A percentile compares a stretch with the other conserved stretches of the same genome.
Conservation (phyloP, 1,140 invertebrate genomes). For the Parasteatoda tepidariorum region DNA sequence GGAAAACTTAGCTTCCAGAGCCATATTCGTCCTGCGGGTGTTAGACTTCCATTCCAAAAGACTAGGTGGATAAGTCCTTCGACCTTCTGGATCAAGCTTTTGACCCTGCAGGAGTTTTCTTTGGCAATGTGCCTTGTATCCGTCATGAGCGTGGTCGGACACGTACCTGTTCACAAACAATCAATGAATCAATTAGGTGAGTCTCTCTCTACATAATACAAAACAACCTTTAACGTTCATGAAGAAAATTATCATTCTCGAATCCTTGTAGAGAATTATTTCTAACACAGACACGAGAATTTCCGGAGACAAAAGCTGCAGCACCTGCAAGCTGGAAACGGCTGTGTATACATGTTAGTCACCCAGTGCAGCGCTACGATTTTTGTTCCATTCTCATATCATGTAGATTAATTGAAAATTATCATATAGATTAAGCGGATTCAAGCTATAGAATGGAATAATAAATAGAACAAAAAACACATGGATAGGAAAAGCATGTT, state of each 20-base stretch:
- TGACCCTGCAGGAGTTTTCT: slow-evolving; percentile 62
- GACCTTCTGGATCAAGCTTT: slow-evolving; percentile 70
- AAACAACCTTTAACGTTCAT: neutral
- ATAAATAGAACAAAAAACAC: no score
- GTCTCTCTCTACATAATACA: no score
- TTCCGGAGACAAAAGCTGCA: neutral
- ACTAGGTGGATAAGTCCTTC: slow-evolving; percentile 84
- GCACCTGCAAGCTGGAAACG: neutral
- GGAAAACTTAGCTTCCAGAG: slow-evolving; percentile 77
- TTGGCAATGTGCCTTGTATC: slow-evolving; percentile 78
- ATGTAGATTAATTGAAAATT: no score
- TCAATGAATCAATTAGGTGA: no score
- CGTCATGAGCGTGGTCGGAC: slow-evolving; percentile 78
- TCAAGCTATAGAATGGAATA: no score
- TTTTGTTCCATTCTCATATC: no score
- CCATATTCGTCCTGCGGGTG: slow-evolving; percentile 83
- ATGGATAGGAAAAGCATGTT: no score
- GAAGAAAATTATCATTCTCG: neutral
- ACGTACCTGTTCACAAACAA: slow-evolving; percentile 73
- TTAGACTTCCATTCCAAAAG: slow-evolving; percentile 91
- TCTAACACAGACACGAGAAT: neutral
- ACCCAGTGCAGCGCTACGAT: no score
- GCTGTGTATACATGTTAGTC: neutral
- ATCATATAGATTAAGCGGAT: no score
- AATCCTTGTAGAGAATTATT: neutral